Evolutionary conservation across 2,113 vertebrate species (phyloP).

Genomic region (Oncorhynchus keta): DNA sequence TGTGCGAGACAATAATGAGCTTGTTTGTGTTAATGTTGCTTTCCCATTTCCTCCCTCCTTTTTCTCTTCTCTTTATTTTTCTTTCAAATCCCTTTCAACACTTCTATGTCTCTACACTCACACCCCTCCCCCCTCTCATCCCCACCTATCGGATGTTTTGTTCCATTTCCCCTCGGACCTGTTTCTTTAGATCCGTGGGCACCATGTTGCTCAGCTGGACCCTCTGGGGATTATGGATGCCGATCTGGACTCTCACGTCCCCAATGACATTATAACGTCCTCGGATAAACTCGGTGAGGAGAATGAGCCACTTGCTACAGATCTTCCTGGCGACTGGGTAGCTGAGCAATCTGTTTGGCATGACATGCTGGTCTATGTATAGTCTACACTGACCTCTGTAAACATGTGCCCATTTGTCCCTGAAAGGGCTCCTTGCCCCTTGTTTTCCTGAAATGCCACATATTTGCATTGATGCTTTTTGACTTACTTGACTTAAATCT

Average conservation of each 20-base stretch:
- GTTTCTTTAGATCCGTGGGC: slow-evolving; percentile 93
- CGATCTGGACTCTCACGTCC: slow-evolving; percentile 97
- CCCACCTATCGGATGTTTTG: slow-evolving; percentile 29
- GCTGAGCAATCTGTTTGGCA: not conserved
- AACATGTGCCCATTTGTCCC: not conserved
- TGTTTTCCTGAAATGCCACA: no score
- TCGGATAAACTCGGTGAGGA: slow-evolving; percentile 99
- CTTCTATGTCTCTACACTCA: slow-evolving; percentile 5
- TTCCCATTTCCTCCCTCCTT: slow-evolving; percentile 49
- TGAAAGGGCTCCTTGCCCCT: not conserved
- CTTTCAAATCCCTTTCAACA: not conserved
- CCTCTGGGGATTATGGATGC: slow-evolving; percentile 99
- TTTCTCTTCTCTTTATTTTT: not conserved
- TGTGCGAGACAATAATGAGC: slow-evolving; percentile 60
- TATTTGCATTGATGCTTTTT: no score
- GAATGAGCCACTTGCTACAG: not conserved
- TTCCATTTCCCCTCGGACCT: slow-evolving; percentile 21
- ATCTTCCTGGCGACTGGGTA: not conserved
- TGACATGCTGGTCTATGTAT: not conserved
- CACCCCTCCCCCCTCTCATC: slow-evolving; percentile 3
- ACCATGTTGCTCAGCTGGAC: slow-evolving; percentile 99
- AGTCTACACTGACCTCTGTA: not conserved
- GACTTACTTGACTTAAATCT: no score
- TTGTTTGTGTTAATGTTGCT: slow-evolving; percentile 65
- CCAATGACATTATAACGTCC: slow-evolving; percentile 97